Evolutionary conservation across 2,113 vertebrate genomes (phyloP).

Genomic region (Delphinus delphis): DNA sequence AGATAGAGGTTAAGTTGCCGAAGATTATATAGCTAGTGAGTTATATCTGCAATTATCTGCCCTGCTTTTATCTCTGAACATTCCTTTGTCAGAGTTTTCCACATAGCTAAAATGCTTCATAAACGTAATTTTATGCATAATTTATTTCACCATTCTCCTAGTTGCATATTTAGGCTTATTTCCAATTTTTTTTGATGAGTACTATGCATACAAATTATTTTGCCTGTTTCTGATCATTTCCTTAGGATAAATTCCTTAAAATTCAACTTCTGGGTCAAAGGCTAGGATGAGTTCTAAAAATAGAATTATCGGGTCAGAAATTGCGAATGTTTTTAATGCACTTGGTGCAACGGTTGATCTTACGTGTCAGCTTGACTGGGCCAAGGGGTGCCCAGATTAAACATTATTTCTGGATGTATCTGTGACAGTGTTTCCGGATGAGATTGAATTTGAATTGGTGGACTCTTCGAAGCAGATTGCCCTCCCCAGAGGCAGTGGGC

Average conservation of each 20-base stretch:
- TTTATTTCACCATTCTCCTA: background rate
- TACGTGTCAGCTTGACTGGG: background rate
- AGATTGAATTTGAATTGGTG: background rate
- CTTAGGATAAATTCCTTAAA: slow-evolving; percentile 6
- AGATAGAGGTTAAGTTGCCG: background rate
- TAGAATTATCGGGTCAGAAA: background rate
- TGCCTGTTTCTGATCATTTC: background rate
- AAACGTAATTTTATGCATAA: slow-evolving; percentile 24
- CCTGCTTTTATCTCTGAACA: background rate
- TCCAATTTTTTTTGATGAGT: background rate
- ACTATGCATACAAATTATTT: background rate
- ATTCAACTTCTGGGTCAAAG: slow-evolving; percentile 25
- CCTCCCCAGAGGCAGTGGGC: background rate
- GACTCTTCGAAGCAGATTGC: background rate
- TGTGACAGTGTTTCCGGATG: background rate
- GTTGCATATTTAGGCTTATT: slow-evolving; percentile 34
- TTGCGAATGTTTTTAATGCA: slow-evolving; percentile 6
- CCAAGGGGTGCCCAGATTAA: background rate
- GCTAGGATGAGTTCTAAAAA: background rate
- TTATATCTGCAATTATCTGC: background rate
- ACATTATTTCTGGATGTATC: background rate
- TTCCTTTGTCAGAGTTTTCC: slow-evolving; percentile 15
- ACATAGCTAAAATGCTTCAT: slow-evolving; percentile 15
- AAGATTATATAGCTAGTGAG: background rate
- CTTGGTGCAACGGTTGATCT: background rate